These are phyloP conservation scores for Zosterops japonicus DNA, from an alignment of 2,113 vertebrate species.

Conservation along the genomic window DNA sequence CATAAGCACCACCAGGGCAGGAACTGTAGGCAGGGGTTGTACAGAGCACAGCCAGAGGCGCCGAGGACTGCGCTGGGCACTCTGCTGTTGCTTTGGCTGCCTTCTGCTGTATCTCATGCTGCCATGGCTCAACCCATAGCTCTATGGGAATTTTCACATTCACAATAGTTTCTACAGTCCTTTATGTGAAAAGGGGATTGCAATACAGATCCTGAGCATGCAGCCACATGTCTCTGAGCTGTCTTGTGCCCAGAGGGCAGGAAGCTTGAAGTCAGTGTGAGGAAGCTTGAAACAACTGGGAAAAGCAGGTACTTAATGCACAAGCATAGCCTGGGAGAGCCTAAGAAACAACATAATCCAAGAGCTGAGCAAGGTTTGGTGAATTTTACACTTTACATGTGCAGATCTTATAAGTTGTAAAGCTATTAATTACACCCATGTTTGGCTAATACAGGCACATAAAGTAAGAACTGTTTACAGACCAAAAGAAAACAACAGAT, in stretches of 20 bases:
- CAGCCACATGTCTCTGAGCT: background rate
- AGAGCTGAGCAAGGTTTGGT: background rate
- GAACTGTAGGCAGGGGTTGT: rapidly evolving
- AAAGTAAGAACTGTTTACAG: slow-evolving; percentile 7
- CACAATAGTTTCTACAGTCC: background rate
- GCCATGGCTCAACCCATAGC: background rate
- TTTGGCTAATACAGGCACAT: background rate
- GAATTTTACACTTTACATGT: background rate
- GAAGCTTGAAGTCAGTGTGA: background rate
- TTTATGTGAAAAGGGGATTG: background rate
- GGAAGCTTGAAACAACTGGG: background rate
- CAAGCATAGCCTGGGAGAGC: background rate
- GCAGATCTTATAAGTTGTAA: background rate
- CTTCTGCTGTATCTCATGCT: background rate
- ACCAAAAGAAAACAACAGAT: slow-evolving; percentile 1
- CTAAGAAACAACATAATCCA: background rate
- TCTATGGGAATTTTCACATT: background rate
- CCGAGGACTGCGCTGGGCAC: rapidly evolving
- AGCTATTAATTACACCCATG: background rate
- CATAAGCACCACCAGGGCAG: background rate
- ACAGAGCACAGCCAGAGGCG: background rate
- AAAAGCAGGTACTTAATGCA: background rate
- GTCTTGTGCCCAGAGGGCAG: background rate
- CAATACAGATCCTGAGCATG: background rate
- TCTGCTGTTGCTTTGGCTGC: background rate